These are phyloP conservation scores for Campylorhamphus procurvoides DNA, from an alignment of 2,113 vertebrate genomes.

Conservation along the genomic window DNA sequence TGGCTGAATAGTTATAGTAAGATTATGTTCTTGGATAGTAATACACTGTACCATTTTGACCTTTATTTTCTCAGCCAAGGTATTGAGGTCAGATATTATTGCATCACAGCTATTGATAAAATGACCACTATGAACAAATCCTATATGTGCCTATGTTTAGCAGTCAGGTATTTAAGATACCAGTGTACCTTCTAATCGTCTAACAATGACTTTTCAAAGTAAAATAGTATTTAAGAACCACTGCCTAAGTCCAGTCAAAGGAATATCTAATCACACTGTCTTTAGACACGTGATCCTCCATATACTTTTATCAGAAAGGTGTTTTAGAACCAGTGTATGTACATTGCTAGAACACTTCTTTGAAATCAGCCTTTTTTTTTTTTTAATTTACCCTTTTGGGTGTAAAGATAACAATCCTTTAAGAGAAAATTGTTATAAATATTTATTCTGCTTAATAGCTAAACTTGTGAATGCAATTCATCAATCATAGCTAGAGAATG, in stretches of 20 bases:
- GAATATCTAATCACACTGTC: background rate
- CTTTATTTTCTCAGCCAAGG: background rate
- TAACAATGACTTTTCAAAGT: background rate
- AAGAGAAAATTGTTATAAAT: slow-evolving; percentile 80
- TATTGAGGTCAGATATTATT: background rate
- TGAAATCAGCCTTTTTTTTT: slow-evolving; percentile 22
- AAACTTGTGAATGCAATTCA: slow-evolving; percentile 73
- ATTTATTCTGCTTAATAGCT: slow-evolving; percentile 80
- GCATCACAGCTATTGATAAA: background rate
- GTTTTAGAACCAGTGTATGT: background rate
- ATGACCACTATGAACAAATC: background rate
- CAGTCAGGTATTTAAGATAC: background rate
- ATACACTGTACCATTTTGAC: background rate
- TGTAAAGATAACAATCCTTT: slow-evolving; percentile 73
- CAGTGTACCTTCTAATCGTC: background rate
- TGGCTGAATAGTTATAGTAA: background rate
- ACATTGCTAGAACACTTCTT: background rate
- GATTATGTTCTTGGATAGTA: background rate
- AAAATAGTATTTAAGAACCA: background rate
- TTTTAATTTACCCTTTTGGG: slow-evolving; percentile 69
- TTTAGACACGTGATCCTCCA: background rate
- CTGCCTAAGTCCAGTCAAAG: background rate
- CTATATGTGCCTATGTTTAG: background rate
- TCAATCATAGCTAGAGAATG: slow-evolving; percentile 81
- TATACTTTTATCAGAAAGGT: background rate